Base-by-base conservation (phyloP, 1,140 invertebrate genomes). In the Parasteatoda tepidariorum region DNA sequence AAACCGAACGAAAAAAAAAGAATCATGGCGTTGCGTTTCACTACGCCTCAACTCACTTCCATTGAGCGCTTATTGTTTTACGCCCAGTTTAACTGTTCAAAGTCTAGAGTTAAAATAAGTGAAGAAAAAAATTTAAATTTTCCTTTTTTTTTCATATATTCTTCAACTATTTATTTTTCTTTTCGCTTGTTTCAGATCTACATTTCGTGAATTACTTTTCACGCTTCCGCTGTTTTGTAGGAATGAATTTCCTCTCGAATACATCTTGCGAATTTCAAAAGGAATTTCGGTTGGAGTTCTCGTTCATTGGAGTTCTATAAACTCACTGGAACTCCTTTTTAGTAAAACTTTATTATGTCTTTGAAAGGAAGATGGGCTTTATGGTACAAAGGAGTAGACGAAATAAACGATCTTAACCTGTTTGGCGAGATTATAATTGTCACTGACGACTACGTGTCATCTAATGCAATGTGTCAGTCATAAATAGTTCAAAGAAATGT, bases 31-130 rank as follows among this genome's bases (percentile, higher is more conserved):
- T 34, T 78, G 66, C 74, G 74, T 78, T 78, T 66, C 61, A 66
- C 74, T 78, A 78, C 26, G 62, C 38, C 61, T 26, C 61, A 66
- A 78, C 61, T 66, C 74, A 78, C 61, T 66, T 66, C 61, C 74
- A 78, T 66, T 41, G 62, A 48, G 61, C 74, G 61, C 74, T 78
- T 78, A 78, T 78, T 78, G 74, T 64, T 78, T 66, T 34, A 78
- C 74, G 74, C 74, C 54, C 59, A 78, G 74, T 78, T 78, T 78
- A 78, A 57, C 74, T 62, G 74, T 66, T 78, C 74, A 78, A 78
- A 78, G 61, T 78, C 41, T 18, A n/a, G 55, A 62, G 73, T 41
- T n/a, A 57, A 75, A 57, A 62, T 48, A 48, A 48, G 38, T 9
- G 24, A 30, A 30, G 61, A 24, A 28, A 78, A 78, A 78, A 78